Evolutionary conservation across 2,888 invertebrate species (phyloP).

Genomic region (Azorinus chamasolen): DNA sequence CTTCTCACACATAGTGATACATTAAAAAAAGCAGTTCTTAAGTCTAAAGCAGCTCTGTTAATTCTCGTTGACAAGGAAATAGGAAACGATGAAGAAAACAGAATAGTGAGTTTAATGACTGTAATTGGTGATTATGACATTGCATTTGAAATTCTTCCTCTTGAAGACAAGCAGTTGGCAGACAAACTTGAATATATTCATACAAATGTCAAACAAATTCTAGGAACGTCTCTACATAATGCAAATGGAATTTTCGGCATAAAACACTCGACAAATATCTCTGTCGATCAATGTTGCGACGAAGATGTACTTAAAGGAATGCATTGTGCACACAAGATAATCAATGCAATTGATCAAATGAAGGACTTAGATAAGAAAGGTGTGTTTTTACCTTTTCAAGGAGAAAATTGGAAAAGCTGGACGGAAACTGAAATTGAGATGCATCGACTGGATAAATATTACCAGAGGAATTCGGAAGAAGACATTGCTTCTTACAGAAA

Average conservation of each 20-base stretch:
- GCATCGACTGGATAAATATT: constrained; percentile 1
- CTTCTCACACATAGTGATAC: not conserved
- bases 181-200: not conserved
- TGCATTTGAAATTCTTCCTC: constrained; percentile 6
- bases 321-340: not conserved
- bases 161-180: constrained; percentile 1
- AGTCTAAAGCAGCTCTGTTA: not conserved
- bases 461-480: too few relatives aligned
- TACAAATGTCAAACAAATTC: too few relatives aligned
- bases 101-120: not conserved
- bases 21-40: too few relatives aligned
- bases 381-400: constrained; percentile 15
- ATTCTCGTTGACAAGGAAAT: not conserved
- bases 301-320: not conserved
- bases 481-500: too few relatives aligned
- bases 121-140: not conserved
- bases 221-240: too few relatives aligned
- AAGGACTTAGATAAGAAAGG: not conserved
- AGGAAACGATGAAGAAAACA: not conserved
- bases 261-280: not conserved
- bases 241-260: too few relatives aligned
- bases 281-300: not conserved
- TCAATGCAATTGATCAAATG: not conserved
- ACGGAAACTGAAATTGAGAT: constrained; percentile 8
- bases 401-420: constrained; percentile 15